Evolutionary conservation across 2,888 invertebrate species (phyloP).

Genomic region (Philereme transversata): DNA sequence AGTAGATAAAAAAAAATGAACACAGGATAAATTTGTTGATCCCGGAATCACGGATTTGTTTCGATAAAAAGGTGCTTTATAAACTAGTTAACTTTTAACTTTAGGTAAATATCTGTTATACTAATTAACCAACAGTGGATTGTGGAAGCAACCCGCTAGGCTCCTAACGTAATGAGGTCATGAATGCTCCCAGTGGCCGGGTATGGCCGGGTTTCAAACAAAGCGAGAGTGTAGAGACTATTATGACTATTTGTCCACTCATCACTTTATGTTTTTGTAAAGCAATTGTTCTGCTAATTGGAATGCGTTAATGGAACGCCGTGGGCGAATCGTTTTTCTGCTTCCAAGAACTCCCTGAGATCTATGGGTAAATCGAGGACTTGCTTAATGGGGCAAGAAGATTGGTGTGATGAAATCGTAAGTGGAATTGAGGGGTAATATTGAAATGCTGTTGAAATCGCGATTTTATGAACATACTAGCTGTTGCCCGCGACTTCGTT

Average conservation of each 20-base stretch:
- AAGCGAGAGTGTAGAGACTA: constrained; percentile 14
- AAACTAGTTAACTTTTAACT: too few species aligned
- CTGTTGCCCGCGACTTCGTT: too few species aligned
- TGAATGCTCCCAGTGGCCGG: constrained; percentile 42
- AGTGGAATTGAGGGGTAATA: background rate
- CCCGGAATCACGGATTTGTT: too few species aligned
- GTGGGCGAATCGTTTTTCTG: constrained; percentile 1
- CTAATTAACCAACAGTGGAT: constrained; percentile 15
- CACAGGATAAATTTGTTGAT: too few species aligned
- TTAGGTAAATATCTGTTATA: constrained; percentile 10
- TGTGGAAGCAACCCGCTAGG: constrained; percentile 7
- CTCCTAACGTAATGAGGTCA: constrained; percentile 55
- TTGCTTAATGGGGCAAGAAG: constrained; percentile 5
- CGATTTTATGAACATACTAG: too few species aligned
- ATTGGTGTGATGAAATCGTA: constrained; percentile 12
- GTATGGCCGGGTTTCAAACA: constrained; percentile 18
- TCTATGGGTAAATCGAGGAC: constrained; percentile 6
- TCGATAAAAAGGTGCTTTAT: too few species aligned
- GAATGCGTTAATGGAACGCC: background rate
- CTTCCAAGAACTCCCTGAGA: constrained; percentile 2
- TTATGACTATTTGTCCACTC: constrained; percentile 5
- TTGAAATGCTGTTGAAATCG: too few species aligned
- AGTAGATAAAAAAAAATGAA: too few species aligned
- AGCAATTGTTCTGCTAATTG: too few species aligned
- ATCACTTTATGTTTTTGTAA: background rate